A percentile compares a stretch with the other conserved stretches of the same genome.
Conservation (phyloP, 2,888 invertebrate species). For the Lasius platythorax region DNA sequence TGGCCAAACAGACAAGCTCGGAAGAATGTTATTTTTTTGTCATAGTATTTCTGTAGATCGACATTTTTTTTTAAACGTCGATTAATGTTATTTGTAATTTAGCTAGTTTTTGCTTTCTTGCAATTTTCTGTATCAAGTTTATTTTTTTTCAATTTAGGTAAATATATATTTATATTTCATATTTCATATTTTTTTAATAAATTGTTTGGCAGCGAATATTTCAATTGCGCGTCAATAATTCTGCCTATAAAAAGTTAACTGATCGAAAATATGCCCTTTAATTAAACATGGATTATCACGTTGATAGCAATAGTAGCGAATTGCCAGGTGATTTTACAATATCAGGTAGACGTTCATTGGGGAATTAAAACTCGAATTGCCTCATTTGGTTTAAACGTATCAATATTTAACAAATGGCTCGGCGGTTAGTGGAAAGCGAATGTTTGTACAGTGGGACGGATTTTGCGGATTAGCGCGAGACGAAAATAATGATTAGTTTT, state of each 20-base stretch:
- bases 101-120: neutral
- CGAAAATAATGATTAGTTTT: constrained; percentile 75
- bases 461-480: constrained; percentile 66
- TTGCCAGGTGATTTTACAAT: constrained; percentile 39
- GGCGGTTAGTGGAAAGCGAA: constrained; percentile 66
- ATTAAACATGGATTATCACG: constrained; percentile 66
- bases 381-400: constrained; percentile 71
- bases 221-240: constrained; percentile 53
- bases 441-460: constrained; percentile 68
- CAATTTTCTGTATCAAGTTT: neutral
- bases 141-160: neutral
- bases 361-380: constrained; percentile 65
- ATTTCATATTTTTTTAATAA: neutral
- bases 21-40: neutral
- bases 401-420: constrained; percentile 72
- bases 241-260: constrained; percentile 46
- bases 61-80: neutral
- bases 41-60: neutral
- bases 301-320: constrained; percentile 36
- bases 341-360: constrained; percentile 23
- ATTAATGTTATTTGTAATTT: neutral
- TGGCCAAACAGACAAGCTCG: neutral
- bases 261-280: constrained; percentile 51
- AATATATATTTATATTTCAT: neutral
- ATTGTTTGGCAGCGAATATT: neutral